phyloP scores from a whole-genome alignment of 2,888 invertebrate genomes.

The Nephrocerus scutellatus region DNA sequence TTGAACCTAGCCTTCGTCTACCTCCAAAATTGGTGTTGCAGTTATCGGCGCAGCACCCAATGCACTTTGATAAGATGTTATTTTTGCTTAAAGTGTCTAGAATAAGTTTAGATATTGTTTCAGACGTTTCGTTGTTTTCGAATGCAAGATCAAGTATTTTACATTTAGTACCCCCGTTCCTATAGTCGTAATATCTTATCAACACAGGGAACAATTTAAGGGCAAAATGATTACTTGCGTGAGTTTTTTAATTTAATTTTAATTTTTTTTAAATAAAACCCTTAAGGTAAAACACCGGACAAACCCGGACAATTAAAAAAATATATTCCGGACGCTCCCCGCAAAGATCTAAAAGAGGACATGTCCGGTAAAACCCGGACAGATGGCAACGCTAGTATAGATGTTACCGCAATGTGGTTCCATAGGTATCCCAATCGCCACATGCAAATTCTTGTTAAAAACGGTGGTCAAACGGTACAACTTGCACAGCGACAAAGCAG shows the following conservation, averaged over 20 bases:
- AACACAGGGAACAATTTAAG: conserved; percentile 1
- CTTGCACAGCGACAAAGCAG: no score
- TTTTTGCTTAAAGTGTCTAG: conserved; percentile 3
- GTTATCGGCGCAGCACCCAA: conserved; percentile 13
- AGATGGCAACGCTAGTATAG: conserved; percentile 4
- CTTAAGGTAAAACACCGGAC: conserved; percentile 2
- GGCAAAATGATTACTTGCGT: neutral
- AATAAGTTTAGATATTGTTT: no score
- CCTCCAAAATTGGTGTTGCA: conserved; percentile 22
- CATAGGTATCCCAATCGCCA: no score
- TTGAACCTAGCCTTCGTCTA: conserved; percentile 12
- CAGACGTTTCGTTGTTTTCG: no score
- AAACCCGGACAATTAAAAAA: neutral
- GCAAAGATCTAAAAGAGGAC: neutral
- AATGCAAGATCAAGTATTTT: no score
- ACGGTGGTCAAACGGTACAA: no score
- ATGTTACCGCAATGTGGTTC: no score
- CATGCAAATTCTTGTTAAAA: no score
- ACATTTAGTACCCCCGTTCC: neutral
- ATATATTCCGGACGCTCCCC: conserved; percentile 7
- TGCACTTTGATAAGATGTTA: conserved; percentile 6
- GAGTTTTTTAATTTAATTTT: conserved; percentile 7
- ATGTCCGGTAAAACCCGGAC: conserved; percentile 9
- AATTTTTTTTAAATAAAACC: neutral
- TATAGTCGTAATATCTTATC: no score